Percentiles rank a stretch among this genome's conserved stretches.
These are phyloP conservation scores for Eledona agricola DNA, from an alignment of 2,888 invertebrate genomes.

Conservation along the genomic window DNA sequence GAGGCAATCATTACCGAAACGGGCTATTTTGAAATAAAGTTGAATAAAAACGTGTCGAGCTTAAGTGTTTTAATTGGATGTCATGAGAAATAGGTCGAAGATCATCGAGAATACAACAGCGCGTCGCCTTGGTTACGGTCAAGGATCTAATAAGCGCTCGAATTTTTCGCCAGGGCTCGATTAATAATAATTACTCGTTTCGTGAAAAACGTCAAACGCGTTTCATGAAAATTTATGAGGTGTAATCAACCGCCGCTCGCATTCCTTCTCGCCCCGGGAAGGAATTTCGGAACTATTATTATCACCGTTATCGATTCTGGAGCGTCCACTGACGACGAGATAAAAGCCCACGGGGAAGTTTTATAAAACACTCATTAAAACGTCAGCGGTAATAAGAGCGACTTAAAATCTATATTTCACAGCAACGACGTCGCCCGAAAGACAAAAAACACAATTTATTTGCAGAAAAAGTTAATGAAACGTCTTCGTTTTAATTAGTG, in stretches of 20 bases:
- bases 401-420: no score
- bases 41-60: conserved; percentile 12
- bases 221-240: background rate
- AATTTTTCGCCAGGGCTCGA: conserved; percentile 20
- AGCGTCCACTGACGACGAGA: background rate
- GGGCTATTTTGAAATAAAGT: conserved; percentile 28
- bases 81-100: conserved; percentile 22
- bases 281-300: background rate
- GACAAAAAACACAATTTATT: no score
- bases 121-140: conserved; percentile 33
- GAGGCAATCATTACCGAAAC: conserved; percentile 30
- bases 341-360: conserved; percentile 2
- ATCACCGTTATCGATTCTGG: conserved; percentile 4
- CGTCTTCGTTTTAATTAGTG: no score
- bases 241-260: background rate
- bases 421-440: no score
- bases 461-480: no score
- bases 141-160: conserved; percentile 26
- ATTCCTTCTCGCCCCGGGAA: conserved; percentile 3
- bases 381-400: no score
- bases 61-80: conserved; percentile 4
- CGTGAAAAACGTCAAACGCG: background rate
- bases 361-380: conserved; percentile 1
- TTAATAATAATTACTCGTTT: conserved; percentile 18
- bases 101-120: conserved; percentile 13